These are phyloP conservation scores for Hirundo rustica DNA, from an alignment of 2,797 vertebrate genomes.

Conservation along the genomic window DNA sequence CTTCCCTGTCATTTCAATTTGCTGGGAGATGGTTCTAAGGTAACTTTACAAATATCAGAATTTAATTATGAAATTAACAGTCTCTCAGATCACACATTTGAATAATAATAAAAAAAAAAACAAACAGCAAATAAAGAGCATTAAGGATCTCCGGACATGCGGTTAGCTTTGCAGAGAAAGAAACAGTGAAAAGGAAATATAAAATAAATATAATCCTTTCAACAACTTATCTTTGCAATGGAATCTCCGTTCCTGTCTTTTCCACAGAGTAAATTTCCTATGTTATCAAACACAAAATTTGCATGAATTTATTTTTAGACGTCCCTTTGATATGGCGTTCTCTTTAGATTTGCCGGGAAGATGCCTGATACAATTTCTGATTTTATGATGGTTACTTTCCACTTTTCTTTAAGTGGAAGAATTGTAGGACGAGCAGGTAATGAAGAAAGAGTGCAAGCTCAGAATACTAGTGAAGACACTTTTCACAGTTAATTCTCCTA, in stretches of 20 bases:
- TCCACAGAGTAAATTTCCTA: neutral
- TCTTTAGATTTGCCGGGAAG: neutral
- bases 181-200: neutral
- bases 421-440: neutral
- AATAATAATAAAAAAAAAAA: neutral
- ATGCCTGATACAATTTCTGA: neutral
- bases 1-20: neutral
- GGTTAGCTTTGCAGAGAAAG: neutral
- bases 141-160: neutral
- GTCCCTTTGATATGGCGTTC: neutral
- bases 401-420: neutral
- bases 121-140: neutral
- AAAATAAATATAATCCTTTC: neutral
- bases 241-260: neutral
- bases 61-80: neutral
- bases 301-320: neutral
- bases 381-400: neutral
- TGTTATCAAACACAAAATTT: neutral
- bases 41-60: neutral
- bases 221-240: neutral
- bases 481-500: neutral
- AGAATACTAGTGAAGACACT: neutral
- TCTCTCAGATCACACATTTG: neutral
- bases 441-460: neutral
- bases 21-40: neutral